These are phyloP conservation scores for Melanotaenia boesemani DNA, from an alignment of 2,797 vertebrate genomes.

Conservation along the genomic window DNA sequence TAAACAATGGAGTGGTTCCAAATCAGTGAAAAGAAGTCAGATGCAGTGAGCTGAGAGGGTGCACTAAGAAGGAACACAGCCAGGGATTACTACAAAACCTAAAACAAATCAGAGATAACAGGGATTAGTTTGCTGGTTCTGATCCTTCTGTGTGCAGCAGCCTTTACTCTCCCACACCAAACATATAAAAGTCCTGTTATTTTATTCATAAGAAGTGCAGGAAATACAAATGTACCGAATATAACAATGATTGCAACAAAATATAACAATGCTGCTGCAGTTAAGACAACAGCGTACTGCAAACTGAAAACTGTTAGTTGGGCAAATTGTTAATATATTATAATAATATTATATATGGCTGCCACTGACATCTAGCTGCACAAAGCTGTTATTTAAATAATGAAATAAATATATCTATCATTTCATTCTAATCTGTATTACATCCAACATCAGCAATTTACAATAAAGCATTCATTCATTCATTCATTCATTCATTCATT, in stretches of 20 bases:
- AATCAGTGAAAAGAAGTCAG: slow-evolving; percentile 39
- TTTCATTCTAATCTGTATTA: neutral
- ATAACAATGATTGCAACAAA: neutral
- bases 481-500: too few relatives aligned
- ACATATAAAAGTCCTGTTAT: neutral
- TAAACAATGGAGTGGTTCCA: slow-evolving; percentile 59
- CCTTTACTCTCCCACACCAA: neutral
- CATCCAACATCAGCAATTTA: neutral
- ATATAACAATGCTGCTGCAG: neutral
- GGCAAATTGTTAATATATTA: too few relatives aligned
- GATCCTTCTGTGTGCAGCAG: neutral
- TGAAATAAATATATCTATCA: too few relatives aligned
- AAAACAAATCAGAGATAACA: neutral
- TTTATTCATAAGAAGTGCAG: neutral
- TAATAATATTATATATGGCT: too few relatives aligned
- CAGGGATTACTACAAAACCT: neutral
- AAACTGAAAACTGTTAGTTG: neutral
- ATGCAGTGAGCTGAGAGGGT: slow-evolving; percentile 36
- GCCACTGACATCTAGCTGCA: too few relatives aligned
- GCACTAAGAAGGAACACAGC: neutral
- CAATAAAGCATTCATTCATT: neutral
- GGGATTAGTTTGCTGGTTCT: neutral
- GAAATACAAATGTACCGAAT: neutral
- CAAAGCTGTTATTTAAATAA: too few relatives aligned
- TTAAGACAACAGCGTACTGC: neutral